A percentile compares a stretch with the other conserved stretches of the same genome.
Evolutionary conservation across 2,888 invertebrate species (phyloP).

Genomic region (Argyresthia albistria): DNA sequence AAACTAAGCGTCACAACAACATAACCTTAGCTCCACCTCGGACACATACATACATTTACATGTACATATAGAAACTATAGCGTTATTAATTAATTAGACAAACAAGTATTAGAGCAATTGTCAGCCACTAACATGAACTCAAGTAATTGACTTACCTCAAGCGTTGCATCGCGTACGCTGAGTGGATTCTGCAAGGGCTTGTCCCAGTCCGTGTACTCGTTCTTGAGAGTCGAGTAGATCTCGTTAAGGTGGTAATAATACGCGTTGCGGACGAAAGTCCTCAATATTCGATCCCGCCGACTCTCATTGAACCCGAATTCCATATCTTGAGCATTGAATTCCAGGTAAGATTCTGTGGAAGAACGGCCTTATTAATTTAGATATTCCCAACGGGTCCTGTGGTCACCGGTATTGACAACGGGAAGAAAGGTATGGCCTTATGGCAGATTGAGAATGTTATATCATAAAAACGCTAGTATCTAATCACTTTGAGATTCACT

Average conservation of each 20-base stretch:
- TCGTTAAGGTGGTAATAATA: constrained; percentile 96
- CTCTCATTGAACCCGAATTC: constrained; percentile 95
- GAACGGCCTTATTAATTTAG: constrained; percentile 1
- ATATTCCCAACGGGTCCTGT: neutral
- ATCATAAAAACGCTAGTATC: too few species aligned
- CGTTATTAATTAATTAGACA: too few species aligned
- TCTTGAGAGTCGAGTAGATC: constrained; percentile 92
- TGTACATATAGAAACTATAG: too few species aligned
- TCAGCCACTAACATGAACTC: too few species aligned
- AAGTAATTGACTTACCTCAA: constrained; percentile 65
- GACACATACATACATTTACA: too few species aligned
- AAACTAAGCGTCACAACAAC: too few species aligned
- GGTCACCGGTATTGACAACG: neutral
- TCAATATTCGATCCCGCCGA: constrained; percentile 85
- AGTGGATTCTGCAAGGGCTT: constrained; percentile 88
- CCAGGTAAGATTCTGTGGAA: constrained; percentile 82
- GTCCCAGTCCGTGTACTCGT: constrained; percentile 98
- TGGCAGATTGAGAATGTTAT: too few species aligned
- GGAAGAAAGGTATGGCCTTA: too few species aligned
- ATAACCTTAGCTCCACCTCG: too few species aligned
- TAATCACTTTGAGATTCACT: too few species aligned
- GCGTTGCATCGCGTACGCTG: constrained; percentile 87
- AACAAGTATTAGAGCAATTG: too few species aligned
- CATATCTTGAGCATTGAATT: constrained; percentile 86
- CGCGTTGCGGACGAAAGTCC: constrained; percentile 94